Evolutionary conservation across 1,140 invertebrate genomes (phyloP), one percentile per base, ranked within the genome.

Genomic region (Dufourea novaeangliae): DNA sequence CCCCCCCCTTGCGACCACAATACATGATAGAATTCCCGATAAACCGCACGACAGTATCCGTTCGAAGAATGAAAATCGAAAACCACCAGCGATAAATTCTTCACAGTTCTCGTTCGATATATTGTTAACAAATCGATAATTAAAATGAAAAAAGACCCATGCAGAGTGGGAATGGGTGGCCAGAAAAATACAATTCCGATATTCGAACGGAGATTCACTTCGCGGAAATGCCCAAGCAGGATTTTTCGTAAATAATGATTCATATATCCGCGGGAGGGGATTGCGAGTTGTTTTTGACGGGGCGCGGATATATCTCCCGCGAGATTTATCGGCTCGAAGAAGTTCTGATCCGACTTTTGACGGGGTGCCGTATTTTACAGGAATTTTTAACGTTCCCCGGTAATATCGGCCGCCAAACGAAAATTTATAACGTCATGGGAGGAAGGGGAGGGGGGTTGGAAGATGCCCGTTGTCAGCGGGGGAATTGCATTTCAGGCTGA

Each of bases 401-500:
- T 39, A 69, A 56, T 56, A 32, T 25, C 37, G 25, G 10, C 20
- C 25, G 27, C n/a, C 20, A 22, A 61, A 59, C 37, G 27, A 37
- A 46, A 71, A 71, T 71, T 61, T 71, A 71, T 44, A 71, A 25
- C 37, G 37, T 3, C 20, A 8, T 3, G 12, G 3, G 3, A 0
- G 11, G 17, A 2, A 1, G 39, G 6, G 39, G 7, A 41, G 39
- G 39, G 39, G 39, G 39, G 39, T 8, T 1, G n/a, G 54, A 32
- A 57, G 54, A 57, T 22, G n/a, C 10, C 29, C 25, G 39, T 59
- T 46, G 68, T 46, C 69, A 46, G 37, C n/a, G 8, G 37, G 14
- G 34, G 69, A 71, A 71, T 71, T 71, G 37, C 69, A 29, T 71
- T 25, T 56, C n/a, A 57, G 17, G 39, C 52, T 20, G 56, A 61